A percentile compares a stretch with the other conserved stretches of the same genome.
Evolutionary conservation across 2,113 vertebrate species (phyloP).

Genomic region (Alexandromys fortis): DNA sequence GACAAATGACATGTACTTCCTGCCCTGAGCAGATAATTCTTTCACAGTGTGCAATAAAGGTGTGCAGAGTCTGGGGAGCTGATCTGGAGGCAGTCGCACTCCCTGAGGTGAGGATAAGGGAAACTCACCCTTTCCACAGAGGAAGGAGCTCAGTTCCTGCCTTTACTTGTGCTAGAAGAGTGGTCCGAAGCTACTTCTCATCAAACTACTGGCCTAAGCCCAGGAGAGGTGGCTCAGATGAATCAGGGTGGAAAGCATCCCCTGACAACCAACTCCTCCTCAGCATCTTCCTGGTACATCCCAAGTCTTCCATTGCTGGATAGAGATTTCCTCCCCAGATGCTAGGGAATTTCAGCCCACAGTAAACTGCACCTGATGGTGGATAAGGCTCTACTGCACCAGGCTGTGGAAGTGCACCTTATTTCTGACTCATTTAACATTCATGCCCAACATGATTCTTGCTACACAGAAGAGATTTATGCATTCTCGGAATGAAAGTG

Average conservation of each 20-base stretch:
- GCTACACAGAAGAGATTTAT: not conserved
- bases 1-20: constrained; percentile 35
- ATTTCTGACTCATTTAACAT: not conserved
- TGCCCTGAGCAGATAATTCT: constrained; percentile 6
- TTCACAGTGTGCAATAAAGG: not conserved
- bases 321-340: not conserved
- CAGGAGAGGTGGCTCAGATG: not conserved
- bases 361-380: not conserved
- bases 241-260: not conserved
- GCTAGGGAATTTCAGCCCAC: not conserved
- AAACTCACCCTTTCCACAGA: not conserved
- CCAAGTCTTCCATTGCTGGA: not conserved
- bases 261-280: not conserved
- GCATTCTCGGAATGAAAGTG: not conserved
- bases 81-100: not conserved
- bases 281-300: not conserved
- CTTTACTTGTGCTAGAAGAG: not conserved
- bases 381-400: not conserved
- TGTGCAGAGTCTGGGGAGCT: not conserved
- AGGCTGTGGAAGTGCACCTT: not conserved
- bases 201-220: not conserved
- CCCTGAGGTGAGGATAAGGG: not conserved
- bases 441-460: not conserved
- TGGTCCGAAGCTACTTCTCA: not conserved
- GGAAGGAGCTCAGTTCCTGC: not conserved